These are phyloP conservation scores for Squalus acanthias DNA, from an alignment of 2,797 vertebrate genomes.

Conservation along the genomic window DNA sequence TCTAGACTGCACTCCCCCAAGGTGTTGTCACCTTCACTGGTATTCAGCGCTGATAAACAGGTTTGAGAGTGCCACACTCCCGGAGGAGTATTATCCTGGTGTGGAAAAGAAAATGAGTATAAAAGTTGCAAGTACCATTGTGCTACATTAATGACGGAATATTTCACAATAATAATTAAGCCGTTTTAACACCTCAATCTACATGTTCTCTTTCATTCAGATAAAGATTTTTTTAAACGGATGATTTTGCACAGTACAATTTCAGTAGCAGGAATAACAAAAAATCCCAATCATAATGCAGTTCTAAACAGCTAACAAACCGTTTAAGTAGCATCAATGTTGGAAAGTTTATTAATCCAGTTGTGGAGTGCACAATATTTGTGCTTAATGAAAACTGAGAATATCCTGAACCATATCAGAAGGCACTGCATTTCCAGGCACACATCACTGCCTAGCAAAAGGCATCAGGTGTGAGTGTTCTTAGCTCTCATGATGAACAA, in stretches of 20 bases:
- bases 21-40: background rate
- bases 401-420: background rate
- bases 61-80: no score
- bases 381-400: background rate
- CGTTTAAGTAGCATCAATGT: background rate
- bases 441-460: background rate
- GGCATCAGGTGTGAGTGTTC: background rate
- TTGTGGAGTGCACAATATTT: background rate
- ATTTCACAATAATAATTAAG: background rate
- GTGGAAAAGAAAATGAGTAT: background rate
- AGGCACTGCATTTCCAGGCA: background rate
- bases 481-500: background rate
- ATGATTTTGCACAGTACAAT: background rate
- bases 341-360: background rate
- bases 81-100: background rate
- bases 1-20: background rate
- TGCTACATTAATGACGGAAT: background rate
- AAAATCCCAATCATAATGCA: background rate
- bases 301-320: background rate
- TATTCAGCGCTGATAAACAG: background rate
- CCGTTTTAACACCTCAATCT: background rate
- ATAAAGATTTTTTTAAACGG: background rate
- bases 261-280: background rate
- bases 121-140: background rate
- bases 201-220: background rate